These are phyloP conservation scores for Oscheius myriophilus DNA, from an alignment of 2,888 invertebrate species.

Conservation along the genomic window DNA sequence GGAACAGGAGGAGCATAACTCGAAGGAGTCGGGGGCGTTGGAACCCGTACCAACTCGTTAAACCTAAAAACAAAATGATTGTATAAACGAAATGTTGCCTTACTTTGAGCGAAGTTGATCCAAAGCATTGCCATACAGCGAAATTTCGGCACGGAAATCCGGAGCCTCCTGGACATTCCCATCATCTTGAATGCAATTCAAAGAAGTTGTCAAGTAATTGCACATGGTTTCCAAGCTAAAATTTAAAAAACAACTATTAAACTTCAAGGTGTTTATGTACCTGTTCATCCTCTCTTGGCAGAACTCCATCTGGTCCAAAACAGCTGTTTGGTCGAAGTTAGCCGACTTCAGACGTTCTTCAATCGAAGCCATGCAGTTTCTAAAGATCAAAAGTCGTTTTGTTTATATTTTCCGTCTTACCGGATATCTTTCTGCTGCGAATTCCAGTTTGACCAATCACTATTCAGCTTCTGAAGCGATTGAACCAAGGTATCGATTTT, in stretches of 20 bases:
- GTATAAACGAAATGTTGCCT: neutral
- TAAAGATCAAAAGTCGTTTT: neutral
- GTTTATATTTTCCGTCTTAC: neutral
- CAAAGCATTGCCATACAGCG: conserved; percentile 52
- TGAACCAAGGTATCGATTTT: conserved; percentile 38
- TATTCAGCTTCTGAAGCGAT: conserved; percentile 22
- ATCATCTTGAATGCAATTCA: conserved; percentile 42
- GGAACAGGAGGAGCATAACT: conserved; percentile 4
- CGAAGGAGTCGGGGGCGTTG: conserved; percentile 37
- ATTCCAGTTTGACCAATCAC: conserved; percentile 16
- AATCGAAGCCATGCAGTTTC: conserved; percentile 44
- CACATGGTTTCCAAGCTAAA: conserved; percentile 57
- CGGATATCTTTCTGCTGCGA: conserved; percentile 23
- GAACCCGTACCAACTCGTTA: conserved; percentile 38
- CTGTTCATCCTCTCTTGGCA: conserved; percentile 59
- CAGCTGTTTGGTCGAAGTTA: conserved; percentile 41
- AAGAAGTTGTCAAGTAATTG: conserved; percentile 51
- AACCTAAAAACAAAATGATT: conserved; percentile 19
- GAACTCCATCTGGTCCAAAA: conserved; percentile 52
- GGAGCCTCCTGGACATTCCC: conserved; percentile 34
- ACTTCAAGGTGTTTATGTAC: too few species aligned
- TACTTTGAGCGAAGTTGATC: conserved; percentile 43
- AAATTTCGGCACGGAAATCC: conserved; percentile 53
- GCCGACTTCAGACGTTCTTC: conserved; percentile 46
- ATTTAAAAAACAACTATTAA: neutral